Evolutionary conservation across 2,797 vertebrate species (phyloP).

Genomic region (Leuciscus waleckii): DNA sequence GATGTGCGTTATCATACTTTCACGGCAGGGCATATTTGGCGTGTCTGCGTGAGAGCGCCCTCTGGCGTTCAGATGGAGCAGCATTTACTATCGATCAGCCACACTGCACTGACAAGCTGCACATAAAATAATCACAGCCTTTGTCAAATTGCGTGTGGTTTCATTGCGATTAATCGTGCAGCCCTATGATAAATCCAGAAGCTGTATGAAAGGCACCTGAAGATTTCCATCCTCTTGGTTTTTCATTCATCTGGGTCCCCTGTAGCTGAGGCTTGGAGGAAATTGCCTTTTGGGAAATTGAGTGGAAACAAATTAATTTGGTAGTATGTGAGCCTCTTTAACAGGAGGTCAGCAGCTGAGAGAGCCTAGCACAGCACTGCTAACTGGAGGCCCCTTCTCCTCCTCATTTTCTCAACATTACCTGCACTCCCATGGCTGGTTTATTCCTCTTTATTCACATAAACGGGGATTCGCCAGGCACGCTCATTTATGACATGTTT

Average conservation of each 20-base stretch:
- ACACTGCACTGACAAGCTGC: too few relatives aligned
- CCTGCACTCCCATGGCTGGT: not conserved
- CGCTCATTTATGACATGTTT: not conserved
- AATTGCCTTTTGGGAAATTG: constrained; percentile 55
- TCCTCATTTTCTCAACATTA: constrained; percentile 29
- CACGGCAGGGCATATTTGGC: too few relatives aligned
- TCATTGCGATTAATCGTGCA: too few relatives aligned
- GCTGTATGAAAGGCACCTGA: not conserved
- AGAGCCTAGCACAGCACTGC: constrained; percentile 10
- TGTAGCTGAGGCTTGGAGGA: constrained; percentile 18
- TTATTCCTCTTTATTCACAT: constrained; percentile 17
- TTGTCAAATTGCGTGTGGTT: too few relatives aligned
- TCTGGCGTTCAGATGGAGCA: too few relatives aligned
- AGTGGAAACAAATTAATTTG: constrained; percentile 55
- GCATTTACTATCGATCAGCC: too few relatives aligned
- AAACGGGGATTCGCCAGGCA: constrained; percentile 15
- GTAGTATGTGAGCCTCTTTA: constrained; percentile 48
- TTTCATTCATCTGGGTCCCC: constrained; percentile 17
- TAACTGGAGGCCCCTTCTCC: not conserved
- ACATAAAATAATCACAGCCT: too few relatives aligned
- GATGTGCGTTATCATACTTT: too few relatives aligned
- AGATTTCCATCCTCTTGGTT: not conserved
- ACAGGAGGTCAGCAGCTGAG: constrained; percentile 42
- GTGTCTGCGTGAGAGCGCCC: too few relatives aligned
- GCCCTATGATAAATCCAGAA: constrained; percentile 8